Conservation (phyloP, 2,113 vertebrate species). For the Boleophthalmus pectinirostris region DNA sequence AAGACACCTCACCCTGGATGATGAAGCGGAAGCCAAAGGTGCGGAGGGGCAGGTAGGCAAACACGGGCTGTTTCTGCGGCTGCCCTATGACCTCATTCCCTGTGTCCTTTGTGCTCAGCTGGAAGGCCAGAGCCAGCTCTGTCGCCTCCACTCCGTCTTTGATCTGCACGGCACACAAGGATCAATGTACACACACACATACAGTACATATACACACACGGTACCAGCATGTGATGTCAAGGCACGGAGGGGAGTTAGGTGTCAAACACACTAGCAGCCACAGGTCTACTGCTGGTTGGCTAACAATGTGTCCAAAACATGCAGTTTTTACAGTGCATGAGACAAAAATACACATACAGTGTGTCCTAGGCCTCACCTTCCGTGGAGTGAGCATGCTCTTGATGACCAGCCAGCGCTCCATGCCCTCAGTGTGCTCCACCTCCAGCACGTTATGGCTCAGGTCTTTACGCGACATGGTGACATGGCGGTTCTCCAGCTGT, state of each 20-base stretch:
- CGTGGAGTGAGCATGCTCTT: constrained; percentile 71
- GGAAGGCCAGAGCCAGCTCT: constrained; percentile 79
- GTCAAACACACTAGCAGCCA: too few relatives aligned
- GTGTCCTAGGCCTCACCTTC: constrained; percentile 55
- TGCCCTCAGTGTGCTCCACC: constrained; percentile 74
- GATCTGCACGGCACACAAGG: constrained; percentile 57
- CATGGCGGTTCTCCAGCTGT: constrained; percentile 69
- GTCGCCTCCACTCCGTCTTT: constrained; percentile 78
- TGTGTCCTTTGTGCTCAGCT: constrained; percentile 44
- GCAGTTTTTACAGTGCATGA: too few relatives aligned
- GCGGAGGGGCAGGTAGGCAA: constrained; percentile 79
- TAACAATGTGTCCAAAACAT: too few relatives aligned
- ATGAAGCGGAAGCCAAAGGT: constrained; percentile 83
- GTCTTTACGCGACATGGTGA: constrained; percentile 77
- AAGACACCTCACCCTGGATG: constrained; percentile 70
- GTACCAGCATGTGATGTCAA: neutral
- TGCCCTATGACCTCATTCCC: constrained; percentile 43
- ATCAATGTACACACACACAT: neutral
- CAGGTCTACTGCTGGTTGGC: too few relatives aligned
- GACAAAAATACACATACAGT: too few relatives aligned
- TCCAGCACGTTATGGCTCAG: constrained; percentile 74
- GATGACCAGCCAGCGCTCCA: constrained; percentile 79
- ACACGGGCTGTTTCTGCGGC: constrained; percentile 79
- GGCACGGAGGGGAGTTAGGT: too few relatives aligned
- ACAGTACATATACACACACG: neutral